Evolutionary conservation across 2,888 invertebrate genomes (phyloP).

Genomic region (Tetragnatha montana): DNA sequence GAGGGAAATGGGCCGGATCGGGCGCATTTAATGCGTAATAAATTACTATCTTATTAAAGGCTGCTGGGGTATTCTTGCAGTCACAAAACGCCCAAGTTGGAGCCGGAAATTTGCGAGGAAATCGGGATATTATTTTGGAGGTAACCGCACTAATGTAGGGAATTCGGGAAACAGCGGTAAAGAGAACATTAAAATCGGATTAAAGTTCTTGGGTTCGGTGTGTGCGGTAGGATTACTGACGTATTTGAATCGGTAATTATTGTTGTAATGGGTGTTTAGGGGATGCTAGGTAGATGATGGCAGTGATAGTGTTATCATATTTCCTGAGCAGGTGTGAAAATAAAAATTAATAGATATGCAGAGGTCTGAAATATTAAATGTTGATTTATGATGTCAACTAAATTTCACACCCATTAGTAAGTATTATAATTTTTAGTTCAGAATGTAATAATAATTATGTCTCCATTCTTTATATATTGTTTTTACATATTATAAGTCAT

Average conservation of each 20-base stretch:
- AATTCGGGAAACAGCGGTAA: not conserved
- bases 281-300: not conserved
- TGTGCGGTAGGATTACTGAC: not conserved
- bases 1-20: conserved; percentile 10
- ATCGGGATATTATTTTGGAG: not conserved
- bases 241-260: not conserved
- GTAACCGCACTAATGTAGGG: not conserved
- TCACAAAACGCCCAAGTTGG: not conserved
- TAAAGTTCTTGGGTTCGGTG: not conserved
- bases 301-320: not conserved
- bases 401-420: too few species aligned
- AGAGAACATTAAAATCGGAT: not conserved
- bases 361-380: too few species aligned
- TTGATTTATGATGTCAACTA: too few species aligned
- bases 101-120: not conserved
- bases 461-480: too few species aligned
- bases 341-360: not conserved
- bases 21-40: conserved; percentile 50
- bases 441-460: too few species aligned
- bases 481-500: too few species aligned
- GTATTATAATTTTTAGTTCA: too few species aligned
- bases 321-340: not conserved
- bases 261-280: not conserved
- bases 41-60: conserved; percentile 52
- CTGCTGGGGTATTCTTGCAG: not conserved